A percentile compares a stretch with the other conserved stretches of the same genome.
phyloP scores from a whole-genome alignment of 2,797 vertebrate species.

The Bryconaethiops microstoma region DNA sequence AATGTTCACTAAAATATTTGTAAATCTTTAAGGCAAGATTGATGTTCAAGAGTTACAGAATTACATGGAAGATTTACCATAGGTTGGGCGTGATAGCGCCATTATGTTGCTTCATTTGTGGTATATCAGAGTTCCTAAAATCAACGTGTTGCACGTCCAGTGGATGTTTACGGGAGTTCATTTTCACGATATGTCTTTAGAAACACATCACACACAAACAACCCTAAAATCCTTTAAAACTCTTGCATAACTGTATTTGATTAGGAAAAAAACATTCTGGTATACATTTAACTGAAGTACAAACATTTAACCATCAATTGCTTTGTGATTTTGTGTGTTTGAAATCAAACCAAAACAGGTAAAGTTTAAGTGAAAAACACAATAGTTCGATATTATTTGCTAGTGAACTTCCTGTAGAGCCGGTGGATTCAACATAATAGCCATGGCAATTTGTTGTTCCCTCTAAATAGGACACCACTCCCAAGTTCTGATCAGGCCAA shows the following conservation, averaged over 20 bases:
- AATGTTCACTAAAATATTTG: background rate
- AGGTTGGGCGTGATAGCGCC: background rate
- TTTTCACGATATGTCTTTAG: background rate
- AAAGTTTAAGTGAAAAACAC: background rate
- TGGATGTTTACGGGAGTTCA: background rate
- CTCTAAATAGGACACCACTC: constrained; percentile 48
- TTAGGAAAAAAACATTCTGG: too few relatives aligned
- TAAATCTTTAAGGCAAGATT: background rate
- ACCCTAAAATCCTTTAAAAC: background rate
- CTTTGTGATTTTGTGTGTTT: background rate
- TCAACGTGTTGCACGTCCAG: background rate
- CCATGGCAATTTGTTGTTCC: constrained; percentile 46
- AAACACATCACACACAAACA: background rate
- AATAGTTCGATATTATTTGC: constrained; percentile 15
- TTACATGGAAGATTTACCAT: background rate
- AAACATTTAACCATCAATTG: background rate
- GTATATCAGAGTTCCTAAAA: too few relatives aligned
- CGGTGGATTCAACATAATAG: constrained; percentile 2
- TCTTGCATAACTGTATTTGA: background rate
- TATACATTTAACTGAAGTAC: background rate
- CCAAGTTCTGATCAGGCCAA: constrained; percentile 35
- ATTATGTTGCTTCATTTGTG: background rate
- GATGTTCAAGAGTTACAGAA: background rate
- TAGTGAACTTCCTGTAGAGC: constrained; percentile 8
- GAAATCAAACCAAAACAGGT: background rate